Base-by-base conservation (phyloP, 2,888 invertebrate genomes). In the Celastrina argiolus region DNA sequence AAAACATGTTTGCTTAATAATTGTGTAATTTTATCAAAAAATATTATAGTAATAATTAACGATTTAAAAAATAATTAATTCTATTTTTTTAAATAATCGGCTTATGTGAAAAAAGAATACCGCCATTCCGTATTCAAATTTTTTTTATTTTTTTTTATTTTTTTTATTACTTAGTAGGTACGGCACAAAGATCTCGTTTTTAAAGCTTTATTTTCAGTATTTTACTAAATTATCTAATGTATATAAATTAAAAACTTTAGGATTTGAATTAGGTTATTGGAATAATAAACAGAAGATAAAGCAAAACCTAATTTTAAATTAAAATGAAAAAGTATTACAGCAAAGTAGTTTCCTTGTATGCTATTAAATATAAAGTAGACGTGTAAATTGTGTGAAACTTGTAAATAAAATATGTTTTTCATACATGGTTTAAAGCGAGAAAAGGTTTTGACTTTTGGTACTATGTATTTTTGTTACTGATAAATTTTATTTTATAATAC, bases 1-100 rank as follows among this genome's bases (percentile, higher is more conserved):
- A 78, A 75, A 80, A 82, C 89, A 89, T 89, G 4, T 51, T 51
- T 45, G 18, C 12, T 26, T 26, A 5, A 2, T 18, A 51, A 5
- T 51, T 22, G 22, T 22, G 12, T 22, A 51, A 51, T 1, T 10
- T 18, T 18, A 16, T 45, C n/a, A n/a, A n/a, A n/a, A n/a, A n/a
- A n/a, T n/a, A n/a, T n/a, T n/a, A n/a, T n/a, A n/a, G n/a, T n/a
- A n/a, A n/a, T n/a, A n/a, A n/a, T n/a, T n/a, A n/a, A n/a, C n/a
- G n/a, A n/a, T n/a, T n/a, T n/a, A n/a, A n/a, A n/a, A n/a, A n/a
- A n/a, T 42, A 16, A 16, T 42, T 16, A 1, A 12, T 5, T 41
- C 14, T 3, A 7, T 41, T 6, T n/a, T 3, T 41, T 5, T 3
- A 7, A 42, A 36, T n/a, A 42, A 16, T 45, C 18, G 45, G n/a